Percentiles rank a stretch among this genome's conserved stretches.
Conservation (phyloP, 1,140 invertebrate genomes). For the Capitella teleta region DNA sequence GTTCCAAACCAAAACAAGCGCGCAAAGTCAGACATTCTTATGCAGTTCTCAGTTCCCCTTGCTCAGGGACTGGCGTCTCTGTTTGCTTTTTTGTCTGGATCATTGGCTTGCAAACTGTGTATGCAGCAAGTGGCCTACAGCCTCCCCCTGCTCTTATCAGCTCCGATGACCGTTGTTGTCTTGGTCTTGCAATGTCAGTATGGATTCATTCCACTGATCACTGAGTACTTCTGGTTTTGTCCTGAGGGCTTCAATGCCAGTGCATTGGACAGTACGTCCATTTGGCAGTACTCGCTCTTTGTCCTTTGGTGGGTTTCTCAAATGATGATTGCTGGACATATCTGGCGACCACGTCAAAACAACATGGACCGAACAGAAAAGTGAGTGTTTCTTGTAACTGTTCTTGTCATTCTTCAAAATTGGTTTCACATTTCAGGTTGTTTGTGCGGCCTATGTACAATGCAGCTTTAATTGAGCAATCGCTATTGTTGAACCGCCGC, state of each 20-base stretch:
- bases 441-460: slow-evolving; percentile 93
- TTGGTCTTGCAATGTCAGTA: slow-evolving; percentile 8
- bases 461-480: slow-evolving; percentile 85
- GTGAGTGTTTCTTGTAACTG: slow-evolving; percentile 17
- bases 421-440: slow-evolving; percentile 42
- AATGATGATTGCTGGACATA: slow-evolving; percentile 91
- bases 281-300: background rate
- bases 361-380: slow-evolving; percentile 90
- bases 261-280: background rate
- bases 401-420: background rate
- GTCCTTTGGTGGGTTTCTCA: slow-evolving; percentile 77
- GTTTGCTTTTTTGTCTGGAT: slow-evolving; percentile 23
- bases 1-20: background rate
- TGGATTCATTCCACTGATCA: background rate
- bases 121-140: slow-evolving; percentile 24
- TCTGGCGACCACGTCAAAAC: slow-evolving; percentile 95
- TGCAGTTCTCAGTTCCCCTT: slow-evolving; percentile 4
- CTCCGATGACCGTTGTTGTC: slow-evolving; percentile 15
- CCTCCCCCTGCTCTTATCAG: slow-evolving; percentile 26
- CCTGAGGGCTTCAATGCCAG: slow-evolving; percentile 1
- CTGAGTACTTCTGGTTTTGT: background rate
- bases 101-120: slow-evolving; percentile 34
- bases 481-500: slow-evolving; percentile 82
- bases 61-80: slow-evolving; percentile 14
- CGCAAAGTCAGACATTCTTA: background rate